Base-by-base conservation (phyloP, 2,113 vertebrate genomes). In the Chitala chitala region DNA sequence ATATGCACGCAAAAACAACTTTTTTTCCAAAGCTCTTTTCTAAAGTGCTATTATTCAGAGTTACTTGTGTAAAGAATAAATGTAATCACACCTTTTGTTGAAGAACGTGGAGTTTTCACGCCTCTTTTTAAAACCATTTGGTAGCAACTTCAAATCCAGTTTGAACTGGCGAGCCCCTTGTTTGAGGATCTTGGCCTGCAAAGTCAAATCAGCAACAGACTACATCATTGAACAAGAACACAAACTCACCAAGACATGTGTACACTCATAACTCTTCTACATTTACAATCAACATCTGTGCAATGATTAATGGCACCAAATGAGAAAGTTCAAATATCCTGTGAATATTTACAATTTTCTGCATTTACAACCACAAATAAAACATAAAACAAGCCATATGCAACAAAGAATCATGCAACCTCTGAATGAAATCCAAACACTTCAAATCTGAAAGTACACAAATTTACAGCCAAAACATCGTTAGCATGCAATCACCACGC, bases 71-170 rank as follows among this genome's bases (percentile, higher is more conserved):
- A 9, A 13, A 26, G 17, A 69, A 26, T 51, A 9, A 51, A 68
- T 13, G 12, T 26, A 29, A 50, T 36, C 69, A 26, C 36, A 73
- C 72, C 58, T 63, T 63, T 36, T 73, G 58, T 38, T 48, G 72
- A 36, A 73, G 58, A 26, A 64, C 1, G 72, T 73, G 58, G 58
- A 50, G 72, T 73, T 73, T n/a, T 73, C 72, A 8, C 56, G 44
- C 12, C 72, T 50, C 46, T 44, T 63, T 5, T 56, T 51, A 31
- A 73, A 73, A 17, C 56, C 58, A 1, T n/a, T 61, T 12, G 72
- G 72, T 1, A 73, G 44, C 10, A 73, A 29, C 58, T n/a, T 51
- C 31, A 73, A 46, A 0, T 44, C 24, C 56, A 73, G 20, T 29
- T 73, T 64, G 7, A 36, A 46, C 9, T 31, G 33, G 29, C 9